phyloP scores from a whole-genome alignment of 2,888 invertebrate species.

The Pollenia labialis region DNA sequence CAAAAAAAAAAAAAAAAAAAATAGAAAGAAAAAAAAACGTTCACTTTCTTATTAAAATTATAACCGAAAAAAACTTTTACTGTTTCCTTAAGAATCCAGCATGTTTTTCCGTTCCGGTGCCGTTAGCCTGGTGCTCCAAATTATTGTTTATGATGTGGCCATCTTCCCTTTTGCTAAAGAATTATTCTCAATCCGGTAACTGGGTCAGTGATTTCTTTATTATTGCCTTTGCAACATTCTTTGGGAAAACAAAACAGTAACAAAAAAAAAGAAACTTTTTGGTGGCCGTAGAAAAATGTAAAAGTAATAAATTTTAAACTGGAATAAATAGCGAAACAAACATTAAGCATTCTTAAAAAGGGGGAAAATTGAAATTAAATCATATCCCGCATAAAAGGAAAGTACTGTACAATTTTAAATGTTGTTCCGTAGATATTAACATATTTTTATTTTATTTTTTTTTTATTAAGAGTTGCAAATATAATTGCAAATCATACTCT shows the following conservation, averaged over 20 bases:
- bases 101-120: slow-evolving; percentile 23
- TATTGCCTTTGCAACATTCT: slow-evolving; percentile 38
- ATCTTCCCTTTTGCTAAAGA: slow-evolving; percentile 36
- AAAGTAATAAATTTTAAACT: slow-evolving; percentile 45
- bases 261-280: slow-evolving; percentile 9
- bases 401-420: slow-evolving; percentile 29
- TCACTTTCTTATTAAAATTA: slow-evolving; percentile 43
- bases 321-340: slow-evolving; percentile 5
- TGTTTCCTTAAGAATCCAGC: slow-evolving; percentile 40
- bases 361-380: slow-evolving; percentile 31
- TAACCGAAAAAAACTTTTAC: slow-evolving; percentile 31
- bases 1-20: not conserved
- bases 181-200: slow-evolving; percentile 52
- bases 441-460: no score
- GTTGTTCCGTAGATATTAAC: not conserved
- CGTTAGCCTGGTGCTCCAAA: slow-evolving; percentile 6
- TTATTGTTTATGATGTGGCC: slow-evolving; percentile 36
- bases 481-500: no score
- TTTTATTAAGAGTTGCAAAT: no score
- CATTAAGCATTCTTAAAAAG: slow-evolving; percentile 12
- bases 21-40: not conserved
- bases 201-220: slow-evolving; percentile 68
- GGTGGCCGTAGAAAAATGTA: slow-evolving; percentile 22
- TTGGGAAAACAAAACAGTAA: not conserved
- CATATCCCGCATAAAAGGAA: slow-evolving; percentile 57